Evolutionary conservation across 2,888 invertebrate species (phyloP), one percentile per base, ranked within the genome.

Genomic region (Ernsta delagoae): DNA sequence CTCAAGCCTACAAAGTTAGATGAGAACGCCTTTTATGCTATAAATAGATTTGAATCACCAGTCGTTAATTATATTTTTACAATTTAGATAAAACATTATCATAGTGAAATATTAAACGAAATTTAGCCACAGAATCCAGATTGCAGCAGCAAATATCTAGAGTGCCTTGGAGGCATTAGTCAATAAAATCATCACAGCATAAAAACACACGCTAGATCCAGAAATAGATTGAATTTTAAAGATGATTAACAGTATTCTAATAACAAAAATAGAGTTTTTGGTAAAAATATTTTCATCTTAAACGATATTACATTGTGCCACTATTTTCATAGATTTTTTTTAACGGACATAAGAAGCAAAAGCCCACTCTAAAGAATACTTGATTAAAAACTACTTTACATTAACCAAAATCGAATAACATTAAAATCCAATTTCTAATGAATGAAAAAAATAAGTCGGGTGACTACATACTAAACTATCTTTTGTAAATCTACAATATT

Each of bases 211-310:
- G 80, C 83, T 83, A 83, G 83, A 81, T 80, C 82, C 80, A 80
- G 84, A 81, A 83, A 84, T 86, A 85, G 80, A 86, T 85, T 83
- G 83, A 77, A 69, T 77, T 83, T 81, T 79, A 84, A 78, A 86
- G 78, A 79, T 78, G 79, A 81, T 85, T 84, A 85, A 86, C 83
- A 85, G 85, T 87, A 83, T 71, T 83, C 83, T 86, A 85, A 86
- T 88, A 90, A 91, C 84, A 90, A 90, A 90, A 90, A 89, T 89
- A 89, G 79, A 81, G 79, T 89, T 88, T 88, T 87, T 75, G 75
- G 86, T 87, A 86, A 89, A 59, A 90, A 88, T 68, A 87, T 87
- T 85, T 79, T 85, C 77, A 84, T 75, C 85, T 86, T 87, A 87
- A 83, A 80, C 83, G 81, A 85, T 83, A 85, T 81, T n/a, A 79